A percentile compares a stretch with the other conserved stretches of the same genome.
Evolutionary conservation across 2,113 vertebrate species (phyloP).

Genomic region (Piaya cayana): DNA sequence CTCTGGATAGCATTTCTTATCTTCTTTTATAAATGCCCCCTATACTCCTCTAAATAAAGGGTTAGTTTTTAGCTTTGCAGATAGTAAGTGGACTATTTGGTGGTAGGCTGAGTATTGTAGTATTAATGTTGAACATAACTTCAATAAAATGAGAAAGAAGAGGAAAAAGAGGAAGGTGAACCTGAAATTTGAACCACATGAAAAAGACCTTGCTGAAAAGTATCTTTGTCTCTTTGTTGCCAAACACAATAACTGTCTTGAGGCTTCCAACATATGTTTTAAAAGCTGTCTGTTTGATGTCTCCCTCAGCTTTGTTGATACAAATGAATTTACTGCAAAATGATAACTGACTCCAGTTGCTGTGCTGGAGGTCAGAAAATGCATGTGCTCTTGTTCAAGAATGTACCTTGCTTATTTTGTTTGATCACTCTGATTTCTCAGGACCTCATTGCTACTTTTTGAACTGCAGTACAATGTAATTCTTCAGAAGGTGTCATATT

Average conservation of each 20-base stretch:
- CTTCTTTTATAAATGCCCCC: neutral
- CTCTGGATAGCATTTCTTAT: neutral
- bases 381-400: neutral
- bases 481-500: neutral
- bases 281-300: conserved; percentile 39
- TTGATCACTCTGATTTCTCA: neutral
- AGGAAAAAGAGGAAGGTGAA: neutral
- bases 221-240: neutral
- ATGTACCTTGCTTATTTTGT: neutral
- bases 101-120: neutral
- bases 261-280: neutral
- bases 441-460: neutral
- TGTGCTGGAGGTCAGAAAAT: neutral
- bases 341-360: neutral
- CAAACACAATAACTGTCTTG: neutral
- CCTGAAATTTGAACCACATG: neutral
- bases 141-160: neutral
- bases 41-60: neutral
- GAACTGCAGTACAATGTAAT: neutral
- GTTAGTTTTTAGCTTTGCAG: neutral
- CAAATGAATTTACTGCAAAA: neutral
- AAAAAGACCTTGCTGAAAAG: conserved; percentile 5
- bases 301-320: neutral
- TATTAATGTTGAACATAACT: neutral
- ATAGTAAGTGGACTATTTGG: neutral